Base-by-base conservation (phyloP, 1,140 invertebrate genomes). In the Lasioglossum albipes region DNA sequence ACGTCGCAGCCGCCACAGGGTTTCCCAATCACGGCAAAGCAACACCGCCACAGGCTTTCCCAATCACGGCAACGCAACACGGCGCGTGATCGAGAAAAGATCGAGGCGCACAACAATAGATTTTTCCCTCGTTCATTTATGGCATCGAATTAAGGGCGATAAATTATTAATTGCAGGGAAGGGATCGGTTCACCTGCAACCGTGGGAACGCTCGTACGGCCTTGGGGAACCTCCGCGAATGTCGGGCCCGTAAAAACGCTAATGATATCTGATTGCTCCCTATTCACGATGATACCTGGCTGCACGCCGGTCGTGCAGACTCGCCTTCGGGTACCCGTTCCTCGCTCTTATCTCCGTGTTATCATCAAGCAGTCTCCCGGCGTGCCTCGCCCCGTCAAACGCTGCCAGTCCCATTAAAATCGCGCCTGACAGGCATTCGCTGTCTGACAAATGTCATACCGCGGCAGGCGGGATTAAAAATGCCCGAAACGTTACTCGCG, bases 211-310 rank as follows among this genome's bases (percentile, higher is more conserved):
- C 42, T 64, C 68, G 5, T 20, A 42, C 57, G 73, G 45, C 79
- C 79, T 80, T 80, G 79, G n/a, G 66, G 65, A 54, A 78, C 69
- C 69, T 79, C 54, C 20, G 65, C 65, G 57, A 80, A 65, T 87
- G 84, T 79, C 87, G 82, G 89, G 87, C 86, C 87, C 89, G 87
- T 84, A 90, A 91, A 92, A 92, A 91, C 88, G 86, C 88, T 92
- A 92, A 92, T 91, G 91, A 92, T 92, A 92, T 91, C 91, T 91
- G 91, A 92, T 91, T 91, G 91, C 90, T 90, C 89, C 84, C 86
- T 89, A 90, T 92, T 91, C 91, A 89, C 87, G 91, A 92, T 90
- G 91, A 92, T 92, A 91, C 89, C 88, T 79, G 79, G 82, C 57
- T 87, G 89, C 84, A 86, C 87, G 79, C 81, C 70, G 75, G 45